Evolutionary conservation across 2,888 invertebrate species (phyloP), one percentile per base, ranked within the genome.

Genomic region (Enchytraeus crypticus): DNA sequence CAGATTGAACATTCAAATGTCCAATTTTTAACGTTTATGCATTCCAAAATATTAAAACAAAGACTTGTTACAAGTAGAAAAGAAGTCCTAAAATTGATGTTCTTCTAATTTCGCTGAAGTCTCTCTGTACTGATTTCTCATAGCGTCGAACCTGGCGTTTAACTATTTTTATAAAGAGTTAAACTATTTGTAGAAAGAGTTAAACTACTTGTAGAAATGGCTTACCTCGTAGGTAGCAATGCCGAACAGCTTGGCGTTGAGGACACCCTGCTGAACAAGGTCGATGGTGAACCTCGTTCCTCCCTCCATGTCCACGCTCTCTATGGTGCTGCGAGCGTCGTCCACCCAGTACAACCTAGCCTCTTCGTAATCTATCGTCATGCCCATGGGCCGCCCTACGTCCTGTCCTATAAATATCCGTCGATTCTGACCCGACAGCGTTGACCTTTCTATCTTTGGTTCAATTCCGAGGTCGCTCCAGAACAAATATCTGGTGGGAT

Each of bases 261-360:
- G 47, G n/a, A 26, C 56, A 47, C 32, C 27, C 2, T 43, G 32
- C 23, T 53, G 33, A 3, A 29, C 27, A 5, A 58, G 29, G 21
- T 45, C n/a, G 21, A 63, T 49, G 14, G 38, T 49, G 47, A n/a
- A 21, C 23, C 59, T 8, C 5, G 34, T 27, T 0, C 32, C 51
- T 1, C 57, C 45, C 4, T 38, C 23, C 3, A 65, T 62, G 43
- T 59, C 32, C 5, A 54, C 29, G 23, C 53, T n/a, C 29, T 61
- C 56, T 14, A 65, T 53, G 21, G 58, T 61, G 53, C 61, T 61
- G 14, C 34, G 26, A 21, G 29, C 29, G 33, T 65, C 61, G 29
- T 65, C 65, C 18, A 65, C 59, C 63, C 63, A 65, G 59, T 58
- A 65, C 14, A 65, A 21, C 3, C 27, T 38, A 45, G 57, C 59